phyloP scores from a whole-genome alignment of 2,888 invertebrate genomes.

The Ypsolopha scabrella region DNA sequence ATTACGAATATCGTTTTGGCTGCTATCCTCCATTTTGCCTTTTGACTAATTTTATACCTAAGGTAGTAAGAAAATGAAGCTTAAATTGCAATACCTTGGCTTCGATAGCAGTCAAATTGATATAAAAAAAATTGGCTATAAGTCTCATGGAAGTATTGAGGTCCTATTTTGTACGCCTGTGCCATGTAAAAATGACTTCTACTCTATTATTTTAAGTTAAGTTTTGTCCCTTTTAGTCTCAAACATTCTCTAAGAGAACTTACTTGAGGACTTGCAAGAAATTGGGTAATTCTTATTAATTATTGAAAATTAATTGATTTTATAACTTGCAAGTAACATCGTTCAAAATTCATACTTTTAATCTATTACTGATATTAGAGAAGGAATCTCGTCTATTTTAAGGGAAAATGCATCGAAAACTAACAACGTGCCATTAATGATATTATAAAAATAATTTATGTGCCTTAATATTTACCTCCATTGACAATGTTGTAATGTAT shows the following conservation, averaged over 20 bases:
- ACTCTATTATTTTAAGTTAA: conserved; percentile 3
- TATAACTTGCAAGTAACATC: conserved; percentile 11
- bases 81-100: neutral
- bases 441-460: conserved; percentile 16
- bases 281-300: conserved; percentile 1
- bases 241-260: conserved; percentile 15
- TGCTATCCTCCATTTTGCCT: too few relatives aligned
- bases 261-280: conserved; percentile 16
- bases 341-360: neutral
- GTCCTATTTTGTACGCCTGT: neutral
- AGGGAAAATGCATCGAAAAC: conserved; percentile 6
- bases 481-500: neutral
- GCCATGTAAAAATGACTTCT: conserved; percentile 3
- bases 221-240: conserved; percentile 11
- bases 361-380: conserved; percentile 1
- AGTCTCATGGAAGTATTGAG: neutral
- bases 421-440: conserved; percentile 47
- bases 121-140: too few relatives aligned
- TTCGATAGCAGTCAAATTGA: too few relatives aligned
- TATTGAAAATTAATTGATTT: conserved; percentile 2
- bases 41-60: too few relatives aligned
- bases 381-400: conserved; percentile 6
- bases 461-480: conserved; percentile 1
- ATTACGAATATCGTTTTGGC: too few relatives aligned
- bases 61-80: neutral